These are phyloP conservation scores for Chrysemys picta DNA, from an alignment of 2,113 vertebrate genomes.

Conservation along the genomic window DNA sequence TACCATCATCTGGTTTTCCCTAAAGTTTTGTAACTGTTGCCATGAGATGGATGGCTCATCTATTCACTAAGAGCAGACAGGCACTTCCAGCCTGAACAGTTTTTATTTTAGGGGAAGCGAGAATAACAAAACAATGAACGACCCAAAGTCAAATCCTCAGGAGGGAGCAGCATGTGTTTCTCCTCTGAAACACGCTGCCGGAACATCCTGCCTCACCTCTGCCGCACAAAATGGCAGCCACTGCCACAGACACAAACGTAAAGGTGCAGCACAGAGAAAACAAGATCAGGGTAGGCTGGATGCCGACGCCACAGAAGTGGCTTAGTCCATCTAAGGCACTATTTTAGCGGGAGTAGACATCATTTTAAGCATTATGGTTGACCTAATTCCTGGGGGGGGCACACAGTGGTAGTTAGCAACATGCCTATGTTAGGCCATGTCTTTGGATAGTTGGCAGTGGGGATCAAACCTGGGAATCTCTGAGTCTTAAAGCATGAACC, in stretches of 20 bases:
- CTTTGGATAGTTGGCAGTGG: neutral
- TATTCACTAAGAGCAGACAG: neutral
- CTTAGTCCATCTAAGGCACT: neutral
- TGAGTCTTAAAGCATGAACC: neutral
- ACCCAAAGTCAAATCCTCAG: neutral
- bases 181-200: neutral
- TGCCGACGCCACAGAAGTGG: neutral
- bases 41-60: neutral
- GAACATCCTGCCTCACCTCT: neutral
- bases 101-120: neutral
- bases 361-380: neutral
- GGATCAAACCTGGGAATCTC: neutral
- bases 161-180: neutral
- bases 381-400: neutral
- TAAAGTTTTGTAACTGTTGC: neutral
- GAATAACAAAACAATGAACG: neutral
- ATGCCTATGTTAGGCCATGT: neutral
- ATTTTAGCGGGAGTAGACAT: neutral
- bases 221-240: neutral
- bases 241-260: neutral
- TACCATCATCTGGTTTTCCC: neutral
- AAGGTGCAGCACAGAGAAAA: neutral
- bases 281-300: neutral
- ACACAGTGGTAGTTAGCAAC: neutral
- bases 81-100: neutral